Percentiles rank a stretch among this genome's conserved stretches.
phyloP scores from a whole-genome alignment of 2,113 vertebrate species.

The Protobothrops flavoviridis region DNA sequence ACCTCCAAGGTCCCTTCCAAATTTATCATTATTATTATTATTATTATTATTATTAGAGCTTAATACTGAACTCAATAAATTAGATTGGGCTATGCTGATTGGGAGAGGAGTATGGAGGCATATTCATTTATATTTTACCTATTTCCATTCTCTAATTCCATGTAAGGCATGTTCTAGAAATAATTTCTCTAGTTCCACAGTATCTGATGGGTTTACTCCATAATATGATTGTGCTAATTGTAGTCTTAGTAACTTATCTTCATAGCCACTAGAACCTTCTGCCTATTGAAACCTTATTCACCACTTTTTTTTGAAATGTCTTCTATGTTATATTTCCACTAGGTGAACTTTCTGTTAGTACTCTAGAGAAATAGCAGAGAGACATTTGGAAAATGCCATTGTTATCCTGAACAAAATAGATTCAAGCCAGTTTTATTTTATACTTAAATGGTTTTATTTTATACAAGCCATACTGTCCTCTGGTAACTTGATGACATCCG shows the following conservation, averaged over 20 bases:
- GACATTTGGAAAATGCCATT: slow-evolving; percentile 66
- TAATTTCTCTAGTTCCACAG: neutral
- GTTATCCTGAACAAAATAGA: slow-evolving; percentile 87
- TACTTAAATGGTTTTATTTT: slow-evolving; percentile 83
- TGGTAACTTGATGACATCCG: slow-evolving; percentile 82
- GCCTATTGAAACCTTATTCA: neutral
- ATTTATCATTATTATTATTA: no score
- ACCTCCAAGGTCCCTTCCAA: no score
- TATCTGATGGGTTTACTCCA: neutral
- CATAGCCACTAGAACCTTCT: neutral
- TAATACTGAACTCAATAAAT: neutral
- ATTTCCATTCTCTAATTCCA: neutral
- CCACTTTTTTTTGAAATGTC: neutral
- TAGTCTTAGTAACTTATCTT: neutral
- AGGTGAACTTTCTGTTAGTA: neutral
- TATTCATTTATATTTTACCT: neutral
- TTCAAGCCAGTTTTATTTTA: slow-evolving; percentile 93
- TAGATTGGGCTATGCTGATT: neutral
- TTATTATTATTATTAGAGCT: neutral
- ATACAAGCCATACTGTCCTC: slow-evolving; percentile 81
- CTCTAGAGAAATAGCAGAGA: neutral
- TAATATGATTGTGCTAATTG: neutral
- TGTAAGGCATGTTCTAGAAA: neutral
- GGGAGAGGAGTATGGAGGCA: neutral
- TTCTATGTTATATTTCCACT: neutral